A percentile compares a stretch with the other conserved stretches of the same genome.
These are phyloP conservation scores for Pollenia amentaria DNA, from an alignment of 2,888 invertebrate species.

Conservation along the genomic window DNA sequence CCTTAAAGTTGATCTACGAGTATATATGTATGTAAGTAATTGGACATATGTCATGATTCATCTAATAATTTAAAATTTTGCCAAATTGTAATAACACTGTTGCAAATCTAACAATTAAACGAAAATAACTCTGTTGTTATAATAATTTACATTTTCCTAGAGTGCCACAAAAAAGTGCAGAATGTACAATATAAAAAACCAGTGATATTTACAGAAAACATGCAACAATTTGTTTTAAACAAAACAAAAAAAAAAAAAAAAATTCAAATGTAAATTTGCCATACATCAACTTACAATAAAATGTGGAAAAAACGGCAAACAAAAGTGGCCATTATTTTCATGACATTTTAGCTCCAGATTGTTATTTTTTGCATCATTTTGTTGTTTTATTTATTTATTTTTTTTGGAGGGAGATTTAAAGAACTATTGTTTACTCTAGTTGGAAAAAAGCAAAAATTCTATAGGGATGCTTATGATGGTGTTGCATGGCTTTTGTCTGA, in stretches of 20 bases:
- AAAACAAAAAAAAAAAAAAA: constrained; percentile 26
- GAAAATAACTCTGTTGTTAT: neutral
- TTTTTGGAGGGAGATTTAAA: constrained; percentile 77
- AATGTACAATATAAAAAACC: constrained; percentile 17
- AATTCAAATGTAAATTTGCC: constrained; percentile 55
- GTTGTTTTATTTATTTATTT: constrained; percentile 9
- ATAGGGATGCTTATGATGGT: constrained; percentile 46
- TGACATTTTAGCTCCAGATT: constrained; percentile 54
- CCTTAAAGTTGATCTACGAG: no score
- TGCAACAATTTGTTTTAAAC: constrained; percentile 65
- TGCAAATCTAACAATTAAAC: neutral
- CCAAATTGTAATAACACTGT: neutral
- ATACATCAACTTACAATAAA: constrained; percentile 57
- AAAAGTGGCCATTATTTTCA: constrained; percentile 69
- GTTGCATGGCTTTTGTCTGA: constrained; percentile 55
- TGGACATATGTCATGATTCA: no score
- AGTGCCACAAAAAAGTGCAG: neutral
- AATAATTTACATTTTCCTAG: neutral
- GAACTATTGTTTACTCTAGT: constrained; percentile 52
- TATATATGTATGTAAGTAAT: no score
- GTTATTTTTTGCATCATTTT: constrained; percentile 35
- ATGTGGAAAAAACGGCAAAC: constrained; percentile 34
- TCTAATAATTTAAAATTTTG: neutral
- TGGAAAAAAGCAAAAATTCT: neutral
- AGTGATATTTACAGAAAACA: constrained; percentile 54